phyloP scores from a whole-genome alignment of 2,888 invertebrate species.

The Lutraria lutraria region DNA sequence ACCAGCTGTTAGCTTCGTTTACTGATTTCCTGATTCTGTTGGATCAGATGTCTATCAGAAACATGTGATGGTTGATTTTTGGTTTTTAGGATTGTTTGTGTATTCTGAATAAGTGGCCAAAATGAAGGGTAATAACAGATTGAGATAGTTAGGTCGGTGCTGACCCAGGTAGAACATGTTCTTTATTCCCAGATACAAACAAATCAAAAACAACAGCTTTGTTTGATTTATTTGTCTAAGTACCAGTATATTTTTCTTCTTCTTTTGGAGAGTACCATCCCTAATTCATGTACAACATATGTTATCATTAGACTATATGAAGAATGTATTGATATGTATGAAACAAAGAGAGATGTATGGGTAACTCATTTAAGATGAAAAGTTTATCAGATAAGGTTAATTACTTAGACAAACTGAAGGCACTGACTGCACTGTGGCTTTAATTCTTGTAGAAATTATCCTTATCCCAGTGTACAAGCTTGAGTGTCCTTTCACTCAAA shows the following conservation, averaged over 20 bases:
- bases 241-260: slow-evolving; percentile 16
- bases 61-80: slow-evolving; percentile 37
- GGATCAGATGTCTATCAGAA: slow-evolving; percentile 21
- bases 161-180: slow-evolving; percentile 5
- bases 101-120: slow-evolving; percentile 6
- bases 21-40: not conserved
- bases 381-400: not conserved
- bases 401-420: not conserved
- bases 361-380: not conserved
- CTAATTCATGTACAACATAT: slow-evolving; percentile 14
- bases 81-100: not conserved
- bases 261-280: not conserved
- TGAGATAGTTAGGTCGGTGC: not conserved
- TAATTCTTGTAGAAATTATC: no score
- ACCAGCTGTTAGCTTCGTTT: slow-evolving; percentile 30
- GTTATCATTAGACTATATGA: not conserved
- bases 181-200: slow-evolving; percentile 12
- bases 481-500: no score
- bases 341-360: not conserved
- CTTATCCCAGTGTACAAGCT: no score
- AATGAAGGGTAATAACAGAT: slow-evolving; percentile 6
- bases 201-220: slow-evolving; percentile 20
- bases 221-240: slow-evolving; percentile 23
- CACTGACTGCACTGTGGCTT: no score
- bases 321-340: not conserved